Conservation (phyloP, 2,113 vertebrate genomes). For the Tragulus kanchil region DNA sequence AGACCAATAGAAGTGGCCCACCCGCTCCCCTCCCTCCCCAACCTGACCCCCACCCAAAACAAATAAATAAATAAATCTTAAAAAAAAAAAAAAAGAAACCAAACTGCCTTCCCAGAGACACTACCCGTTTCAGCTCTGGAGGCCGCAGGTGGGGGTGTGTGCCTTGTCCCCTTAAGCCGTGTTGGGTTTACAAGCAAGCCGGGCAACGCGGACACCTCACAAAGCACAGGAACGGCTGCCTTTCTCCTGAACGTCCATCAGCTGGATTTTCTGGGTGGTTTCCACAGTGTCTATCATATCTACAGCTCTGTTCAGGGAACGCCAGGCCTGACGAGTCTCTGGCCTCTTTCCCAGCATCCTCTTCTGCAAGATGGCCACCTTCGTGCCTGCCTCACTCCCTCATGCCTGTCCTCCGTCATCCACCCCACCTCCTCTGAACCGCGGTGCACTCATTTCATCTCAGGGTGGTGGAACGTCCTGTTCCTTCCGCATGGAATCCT, state of each 20-base stretch:
- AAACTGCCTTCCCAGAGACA: neutral
- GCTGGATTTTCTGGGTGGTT: neutral
- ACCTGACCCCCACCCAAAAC: too few species aligned
- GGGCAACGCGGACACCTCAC: fast-evolving
- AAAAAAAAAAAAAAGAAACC: too few species aligned
- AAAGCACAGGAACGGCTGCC: fast-evolving
- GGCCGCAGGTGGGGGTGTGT: neutral
- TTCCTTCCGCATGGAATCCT: neutral
- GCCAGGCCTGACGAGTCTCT: neutral
- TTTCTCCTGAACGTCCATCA: neutral
- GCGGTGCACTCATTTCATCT: too few species aligned
- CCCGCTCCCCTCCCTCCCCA: too few species aligned
- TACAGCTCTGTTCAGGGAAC: neutral
- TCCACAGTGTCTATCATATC: too few species aligned
- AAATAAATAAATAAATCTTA: too few species aligned
- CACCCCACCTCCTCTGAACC: neutral
- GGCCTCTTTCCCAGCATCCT: neutral
- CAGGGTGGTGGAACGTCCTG: neutral
- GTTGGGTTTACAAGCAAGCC: neutral
- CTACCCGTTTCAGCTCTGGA: neutral
- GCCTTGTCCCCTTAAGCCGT: neutral
- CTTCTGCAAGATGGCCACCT: too few species aligned
- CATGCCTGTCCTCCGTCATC: fast-evolving
- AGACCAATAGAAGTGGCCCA: too few species aligned
- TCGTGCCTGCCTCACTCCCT: neutral